phyloP scores from a whole-genome alignment of 1,140 invertebrate species.

The Harpegnathos saltator region DNA sequence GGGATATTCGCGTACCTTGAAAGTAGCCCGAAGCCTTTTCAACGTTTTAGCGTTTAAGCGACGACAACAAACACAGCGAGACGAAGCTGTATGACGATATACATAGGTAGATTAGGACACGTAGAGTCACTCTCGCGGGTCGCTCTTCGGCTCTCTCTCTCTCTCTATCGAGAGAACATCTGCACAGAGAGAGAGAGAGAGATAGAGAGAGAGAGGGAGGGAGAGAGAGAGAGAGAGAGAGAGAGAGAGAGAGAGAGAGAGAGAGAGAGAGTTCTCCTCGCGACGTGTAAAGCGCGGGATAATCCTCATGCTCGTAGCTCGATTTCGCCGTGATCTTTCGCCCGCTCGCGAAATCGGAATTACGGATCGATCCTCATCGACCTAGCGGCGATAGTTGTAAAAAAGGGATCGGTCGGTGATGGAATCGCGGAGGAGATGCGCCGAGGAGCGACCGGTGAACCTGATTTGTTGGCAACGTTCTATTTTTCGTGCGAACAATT shows the following conservation, averaged over 20 bases:
- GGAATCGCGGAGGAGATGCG: neutral
- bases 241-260: too few relatives aligned
- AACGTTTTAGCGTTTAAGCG: constrained; percentile 64
- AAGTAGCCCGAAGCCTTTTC: constrained; percentile 77
- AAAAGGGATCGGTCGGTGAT: constrained; percentile 8
- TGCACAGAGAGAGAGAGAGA: too few relatives aligned
- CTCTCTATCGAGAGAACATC: too few relatives aligned
- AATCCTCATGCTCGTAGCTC: constrained; percentile 47
- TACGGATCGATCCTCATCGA: constrained; percentile 39
- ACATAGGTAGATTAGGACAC: constrained; percentile 59
- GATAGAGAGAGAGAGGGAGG: too few relatives aligned
- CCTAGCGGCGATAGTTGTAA: neutral
- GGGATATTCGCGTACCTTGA: constrained; percentile 80
- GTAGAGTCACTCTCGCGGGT: constrained; percentile 11
- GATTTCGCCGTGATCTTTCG: constrained; percentile 26
- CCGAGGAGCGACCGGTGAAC: neutral
- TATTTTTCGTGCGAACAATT: constrained; percentile 19
- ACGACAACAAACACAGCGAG: neutral
- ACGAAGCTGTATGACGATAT: constrained; percentile 59
- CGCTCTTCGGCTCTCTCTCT: neutral
- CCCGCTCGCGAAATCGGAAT: constrained; percentile 2
- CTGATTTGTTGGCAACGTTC: constrained; percentile 11
- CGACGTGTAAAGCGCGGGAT: neutral
- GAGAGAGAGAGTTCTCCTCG: neutral
- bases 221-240: too few relatives aligned